Base-by-base conservation (phyloP, 2,797 vertebrate genomes). In the Syndactyla subalaris region DNA sequence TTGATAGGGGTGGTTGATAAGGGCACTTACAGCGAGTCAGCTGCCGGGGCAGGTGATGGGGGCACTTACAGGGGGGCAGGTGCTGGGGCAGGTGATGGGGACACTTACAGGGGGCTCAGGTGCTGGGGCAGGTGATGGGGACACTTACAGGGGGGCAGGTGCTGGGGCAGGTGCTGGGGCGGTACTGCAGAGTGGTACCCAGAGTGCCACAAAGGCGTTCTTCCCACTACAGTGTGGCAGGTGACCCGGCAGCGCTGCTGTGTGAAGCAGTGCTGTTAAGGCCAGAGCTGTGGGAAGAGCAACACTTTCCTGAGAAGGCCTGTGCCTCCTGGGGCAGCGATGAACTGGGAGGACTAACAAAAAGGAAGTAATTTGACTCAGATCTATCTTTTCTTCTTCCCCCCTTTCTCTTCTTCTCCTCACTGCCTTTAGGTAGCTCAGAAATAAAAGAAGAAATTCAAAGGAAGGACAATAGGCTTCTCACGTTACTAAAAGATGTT, bases 401-500 rank as follows among this genome's bases (percentile, higher is more conserved):
- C 32, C 17, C 0, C 2, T 18, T 32, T 29, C 1, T 3, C 5
- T 46, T 45, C 4, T 43, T 41, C 6, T 67, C 46, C 7, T 23
- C 21, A 1, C 30, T 66, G 54, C 45, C 45, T 71, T 88, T 82
- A 98, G 98, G 23, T 71, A 88, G 29, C 24, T 54, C 86, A 24
- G 96, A 95, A 52, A 65, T 98, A 74, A 72, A 92, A 38, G 93
- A 97, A 29, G 52, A 97, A 4, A 87, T 99, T 82, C 75, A 89
- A 80, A 97, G 94, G 85, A 99, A 97, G 96, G 98, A 99, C 24
- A 97, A 98, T 6, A 97, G 95, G 13, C 97, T 99, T 27, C 96
- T 99, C 74, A 45, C 70, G 2, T 97, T 98, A 18, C 97, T 99
- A 19, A 98, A 97, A 96, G 97, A 99, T 0, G 98, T 99, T n/a